phyloP scores from a whole-genome alignment of 2,797 vertebrate genomes.

The Melanotaenia maccullochi region DNA sequence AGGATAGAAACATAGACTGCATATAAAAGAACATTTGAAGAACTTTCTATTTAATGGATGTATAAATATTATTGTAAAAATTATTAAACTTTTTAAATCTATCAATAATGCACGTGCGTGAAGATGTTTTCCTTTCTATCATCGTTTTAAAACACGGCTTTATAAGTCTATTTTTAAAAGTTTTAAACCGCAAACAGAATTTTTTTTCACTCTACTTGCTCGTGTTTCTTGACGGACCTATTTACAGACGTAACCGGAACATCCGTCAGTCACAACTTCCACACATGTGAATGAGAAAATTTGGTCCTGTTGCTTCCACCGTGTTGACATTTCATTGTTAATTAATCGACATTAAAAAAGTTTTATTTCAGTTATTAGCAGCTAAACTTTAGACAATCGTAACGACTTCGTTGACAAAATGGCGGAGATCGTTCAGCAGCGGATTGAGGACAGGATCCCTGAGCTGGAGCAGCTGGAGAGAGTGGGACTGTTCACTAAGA shows the following conservation, averaged over 20 bases:
- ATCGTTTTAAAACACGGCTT: background rate
- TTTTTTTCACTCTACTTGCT: background rate
- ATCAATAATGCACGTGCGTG: too few species aligned
- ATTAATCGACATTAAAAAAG: background rate
- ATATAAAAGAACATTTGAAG: too few species aligned
- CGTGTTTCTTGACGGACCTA: constrained; percentile 64
- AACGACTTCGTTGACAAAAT: constrained; percentile 64
- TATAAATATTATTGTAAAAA: too few species aligned
- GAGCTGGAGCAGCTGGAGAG: constrained; percentile 94
- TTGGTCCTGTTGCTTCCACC: rapidly evolving
- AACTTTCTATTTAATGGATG: too few species aligned
- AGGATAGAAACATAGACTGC: too few species aligned
- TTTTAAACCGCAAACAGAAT: too few species aligned
- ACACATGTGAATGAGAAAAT: constrained; percentile 64
- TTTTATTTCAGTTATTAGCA: background rate
- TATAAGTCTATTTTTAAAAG: background rate
- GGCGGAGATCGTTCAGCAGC: constrained; percentile 93
- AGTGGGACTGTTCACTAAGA: constrained; percentile 90
- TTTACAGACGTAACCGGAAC: constrained; percentile 72
- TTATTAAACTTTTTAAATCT: too few species aligned
- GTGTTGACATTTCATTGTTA: rapidly evolving
- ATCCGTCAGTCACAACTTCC: constrained; percentile 64
- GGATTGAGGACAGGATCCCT: constrained; percentile 90
- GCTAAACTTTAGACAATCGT: background rate
- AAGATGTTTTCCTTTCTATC: background rate